Evolutionary conservation across 1,140 invertebrate species (phyloP).

Genomic region (Drosophila guanche): DNA sequence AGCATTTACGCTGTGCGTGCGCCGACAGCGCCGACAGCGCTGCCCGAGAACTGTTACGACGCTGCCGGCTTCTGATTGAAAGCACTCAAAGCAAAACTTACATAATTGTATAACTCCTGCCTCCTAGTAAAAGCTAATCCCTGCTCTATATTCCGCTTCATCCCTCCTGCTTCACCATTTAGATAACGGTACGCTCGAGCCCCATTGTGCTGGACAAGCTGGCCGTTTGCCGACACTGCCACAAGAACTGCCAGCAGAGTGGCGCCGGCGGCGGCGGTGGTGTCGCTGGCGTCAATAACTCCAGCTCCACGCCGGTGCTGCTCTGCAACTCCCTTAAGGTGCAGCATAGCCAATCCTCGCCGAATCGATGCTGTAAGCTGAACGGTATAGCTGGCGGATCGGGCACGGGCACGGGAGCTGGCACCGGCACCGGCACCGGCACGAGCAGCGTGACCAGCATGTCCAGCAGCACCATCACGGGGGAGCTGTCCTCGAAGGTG

Average conservation of each 20-base stretch:
- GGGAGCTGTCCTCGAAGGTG: conserved; percentile 71
- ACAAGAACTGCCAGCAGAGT: conserved; percentile 87
- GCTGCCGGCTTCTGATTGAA: too few relatives aligned
- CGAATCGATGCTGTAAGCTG: conserved; percentile 80
- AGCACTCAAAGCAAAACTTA: background rate
- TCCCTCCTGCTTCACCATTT: background rate
- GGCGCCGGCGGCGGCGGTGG: conserved; percentile 7
- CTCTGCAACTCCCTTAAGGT: conserved; percentile 81
- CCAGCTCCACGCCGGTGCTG: conserved; percentile 44
- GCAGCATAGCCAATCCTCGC: conserved; percentile 82
- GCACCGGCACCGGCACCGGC: conserved; percentile 33
- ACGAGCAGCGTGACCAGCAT: conserved; percentile 72
- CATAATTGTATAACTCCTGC: background rate
- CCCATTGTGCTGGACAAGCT: conserved; percentile 86
- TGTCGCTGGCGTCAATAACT: conserved; percentile 7
- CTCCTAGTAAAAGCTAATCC: conserved; percentile 30
- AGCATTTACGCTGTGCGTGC: too few relatives aligned
- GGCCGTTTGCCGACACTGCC: conserved; percentile 89
- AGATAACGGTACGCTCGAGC: conserved; percentile 89
- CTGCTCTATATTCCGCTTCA: conserved; percentile 12
- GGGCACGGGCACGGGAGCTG: conserved; percentile 36
- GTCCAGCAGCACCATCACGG: conserved; percentile 79
- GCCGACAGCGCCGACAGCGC: too few relatives aligned
- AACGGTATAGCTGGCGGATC: conserved; percentile 52
- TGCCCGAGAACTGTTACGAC: too few relatives aligned